These are phyloP conservation scores for Sciurus vulgaris DNA, from an alignment of 2,797 vertebrate genomes.

Conservation along the genomic window DNA sequence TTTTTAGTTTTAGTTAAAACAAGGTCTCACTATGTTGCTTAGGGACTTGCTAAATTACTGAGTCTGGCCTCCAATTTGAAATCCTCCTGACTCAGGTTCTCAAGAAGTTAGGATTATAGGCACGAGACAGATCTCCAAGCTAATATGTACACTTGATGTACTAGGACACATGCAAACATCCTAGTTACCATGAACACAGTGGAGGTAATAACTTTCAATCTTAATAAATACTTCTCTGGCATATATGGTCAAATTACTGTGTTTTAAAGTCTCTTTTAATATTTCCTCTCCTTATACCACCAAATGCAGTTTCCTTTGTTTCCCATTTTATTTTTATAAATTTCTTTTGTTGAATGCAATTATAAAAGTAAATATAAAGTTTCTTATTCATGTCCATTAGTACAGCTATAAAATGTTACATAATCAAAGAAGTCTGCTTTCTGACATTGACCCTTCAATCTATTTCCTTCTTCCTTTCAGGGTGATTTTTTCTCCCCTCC, in stretches of 20 bases:
- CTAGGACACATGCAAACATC: neutral
- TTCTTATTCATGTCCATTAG: neutral
- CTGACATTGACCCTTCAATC: neutral
- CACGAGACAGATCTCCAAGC: accelerated
- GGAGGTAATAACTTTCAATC: neutral
- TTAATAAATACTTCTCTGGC: neutral
- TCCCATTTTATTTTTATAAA: neutral
- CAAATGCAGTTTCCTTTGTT: neutral
- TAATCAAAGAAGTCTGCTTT: neutral
- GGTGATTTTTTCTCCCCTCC: accelerated
- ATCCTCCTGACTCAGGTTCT: too few relatives aligned
- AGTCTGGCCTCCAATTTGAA: too few relatives aligned
- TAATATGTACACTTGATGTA: neutral
- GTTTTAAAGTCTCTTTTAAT: neutral
- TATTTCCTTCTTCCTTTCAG: neutral
- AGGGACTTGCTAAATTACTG: too few relatives aligned
- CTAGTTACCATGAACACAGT: neutral
- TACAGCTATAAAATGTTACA: neutral
- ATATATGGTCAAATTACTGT: neutral
- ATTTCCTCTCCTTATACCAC: neutral
- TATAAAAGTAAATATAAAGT: neutral
- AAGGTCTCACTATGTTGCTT: too few relatives aligned
- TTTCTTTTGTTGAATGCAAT: neutral
- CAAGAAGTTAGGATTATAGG: too few relatives aligned
- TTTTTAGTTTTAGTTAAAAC: too few relatives aligned